Evolutionary conservation across 2,888 invertebrate species (phyloP).

Genomic region (Yponomeuta cagnagella): DNA sequence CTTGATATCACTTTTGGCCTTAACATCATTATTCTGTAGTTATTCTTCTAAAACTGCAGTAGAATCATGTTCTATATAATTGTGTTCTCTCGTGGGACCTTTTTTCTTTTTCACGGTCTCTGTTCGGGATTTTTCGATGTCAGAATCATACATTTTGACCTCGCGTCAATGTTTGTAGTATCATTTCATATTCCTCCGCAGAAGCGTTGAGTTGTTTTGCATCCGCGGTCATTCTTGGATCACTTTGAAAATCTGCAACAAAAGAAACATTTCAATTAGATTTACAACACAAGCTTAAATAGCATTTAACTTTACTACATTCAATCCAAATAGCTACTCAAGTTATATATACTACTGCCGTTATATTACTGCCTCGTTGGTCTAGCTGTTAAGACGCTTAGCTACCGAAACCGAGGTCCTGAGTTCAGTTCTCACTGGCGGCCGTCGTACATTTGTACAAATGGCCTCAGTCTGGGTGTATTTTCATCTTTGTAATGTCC

Average conservation of each 20-base stretch:
- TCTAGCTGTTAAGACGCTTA: too few species aligned
- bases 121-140: not conserved
- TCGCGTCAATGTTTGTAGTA: not conserved
- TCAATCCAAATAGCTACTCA: too few species aligned
- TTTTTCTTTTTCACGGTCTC: slow-evolving; percentile 18
- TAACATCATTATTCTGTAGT: slow-evolving; percentile 1
- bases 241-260: not conserved
- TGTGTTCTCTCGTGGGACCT: not conserved
- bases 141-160: not conserved
- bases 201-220: not conserved
- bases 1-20: not conserved
- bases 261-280: not conserved
- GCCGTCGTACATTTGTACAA: too few species aligned
- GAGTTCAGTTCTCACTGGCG: too few species aligned
- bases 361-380: too few species aligned
- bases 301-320: too few species aligned
- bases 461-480: too few species aligned
- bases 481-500: too few species aligned
- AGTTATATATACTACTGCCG: too few species aligned
- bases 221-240: not conserved
- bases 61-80: slow-evolving; percentile 11
- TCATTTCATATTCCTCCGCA: not conserved
- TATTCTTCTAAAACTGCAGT: not conserved
- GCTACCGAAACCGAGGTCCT: too few species aligned
- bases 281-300: not conserved